These are phyloP conservation scores for Oikopleura albicans DNA, from an alignment of 23 tunicate genomes.

Conservation along the genomic window DNA sequence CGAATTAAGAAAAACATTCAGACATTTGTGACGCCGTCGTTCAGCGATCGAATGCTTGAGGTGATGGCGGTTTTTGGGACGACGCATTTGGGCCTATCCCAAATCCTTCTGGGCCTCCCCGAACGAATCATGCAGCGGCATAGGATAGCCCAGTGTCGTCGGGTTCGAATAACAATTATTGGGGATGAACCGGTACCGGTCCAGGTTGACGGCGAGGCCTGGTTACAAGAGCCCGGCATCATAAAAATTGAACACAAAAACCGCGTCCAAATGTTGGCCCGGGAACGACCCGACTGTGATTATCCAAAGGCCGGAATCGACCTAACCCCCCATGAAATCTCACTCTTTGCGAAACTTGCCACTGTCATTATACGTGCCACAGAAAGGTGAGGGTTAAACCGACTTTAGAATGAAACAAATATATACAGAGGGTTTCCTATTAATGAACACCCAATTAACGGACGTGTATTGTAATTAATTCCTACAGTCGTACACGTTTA, in stretches of 20 bases:
- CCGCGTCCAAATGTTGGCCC: constrained; percentile 71
- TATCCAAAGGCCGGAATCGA: background rate
- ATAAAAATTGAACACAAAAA: constrained; percentile 84
- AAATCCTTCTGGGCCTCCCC: constrained; percentile 29
- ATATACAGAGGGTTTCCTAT: too few species aligned
- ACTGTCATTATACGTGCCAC: background rate
- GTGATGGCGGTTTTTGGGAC: constrained; percentile 88
- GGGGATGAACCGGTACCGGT: constrained; percentile 80
- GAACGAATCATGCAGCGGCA: constrained; percentile 83
- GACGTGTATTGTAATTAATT: too few species aligned
- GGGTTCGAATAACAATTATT: constrained; percentile 53
- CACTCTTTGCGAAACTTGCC: background rate
- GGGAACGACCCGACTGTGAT: constrained; percentile 26
- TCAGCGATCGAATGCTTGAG: constrained; percentile 66
- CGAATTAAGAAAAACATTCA: too few species aligned
- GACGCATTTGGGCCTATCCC: constrained; percentile 74
- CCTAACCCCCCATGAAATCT: background rate
- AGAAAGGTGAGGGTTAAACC: background rate
- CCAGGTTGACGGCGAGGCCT: constrained; percentile 92
- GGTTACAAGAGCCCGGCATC: constrained; percentile 93
- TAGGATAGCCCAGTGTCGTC: constrained; percentile 83
- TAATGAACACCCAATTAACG: too few species aligned
- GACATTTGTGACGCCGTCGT: constrained; percentile 86
- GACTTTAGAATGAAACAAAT: too few species aligned
- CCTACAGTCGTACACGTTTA: too few species aligned